Conservation (phyloP, 1,140 invertebrate species). For the Tribolium castaneum region DNA sequence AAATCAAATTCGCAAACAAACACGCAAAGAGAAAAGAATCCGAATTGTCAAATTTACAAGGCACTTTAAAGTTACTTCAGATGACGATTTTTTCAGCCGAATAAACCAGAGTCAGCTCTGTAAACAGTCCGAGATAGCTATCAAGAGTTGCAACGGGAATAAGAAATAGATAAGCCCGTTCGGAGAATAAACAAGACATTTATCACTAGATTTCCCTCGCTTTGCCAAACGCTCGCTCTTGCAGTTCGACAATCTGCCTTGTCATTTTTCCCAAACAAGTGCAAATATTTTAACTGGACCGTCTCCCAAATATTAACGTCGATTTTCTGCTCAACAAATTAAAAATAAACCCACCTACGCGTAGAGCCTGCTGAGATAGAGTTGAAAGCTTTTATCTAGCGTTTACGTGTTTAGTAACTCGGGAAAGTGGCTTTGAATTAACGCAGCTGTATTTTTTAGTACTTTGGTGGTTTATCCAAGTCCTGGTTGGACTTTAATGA, state of each 20-base stretch:
- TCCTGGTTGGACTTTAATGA: constrained; percentile 44
- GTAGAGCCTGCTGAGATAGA: constrained; percentile 24
- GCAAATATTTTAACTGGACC: neutral
- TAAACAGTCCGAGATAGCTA: constrained; percentile 51
- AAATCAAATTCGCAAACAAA: constrained; percentile 22
- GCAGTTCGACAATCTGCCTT: constrained; percentile 23
- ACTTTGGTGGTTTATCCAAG: constrained; percentile 47
- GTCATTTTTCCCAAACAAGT: constrained; percentile 31
- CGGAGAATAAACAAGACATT: constrained; percentile 60
- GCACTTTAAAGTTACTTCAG: constrained; percentile 20
- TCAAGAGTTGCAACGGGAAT: constrained; percentile 53
- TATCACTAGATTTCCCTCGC: constrained; percentile 51
- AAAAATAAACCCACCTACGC: constrained; percentile 27
- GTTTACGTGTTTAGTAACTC: constrained; percentile 48
- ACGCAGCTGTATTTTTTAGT: constrained; percentile 48
- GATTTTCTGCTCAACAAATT: neutral
- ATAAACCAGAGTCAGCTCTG: constrained; percentile 11
- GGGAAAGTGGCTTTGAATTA: constrained; percentile 47
- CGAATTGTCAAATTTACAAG: constrained; percentile 31
- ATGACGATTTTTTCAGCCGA: constrained; percentile 18
- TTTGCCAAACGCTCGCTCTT: constrained; percentile 18
- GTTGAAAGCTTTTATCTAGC: constrained; percentile 33
- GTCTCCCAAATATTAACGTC: constrained; percentile 17
- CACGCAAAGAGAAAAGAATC: neutral
- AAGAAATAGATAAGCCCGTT: constrained; percentile 57